Conservation (phyloP, 2,888 invertebrate genomes). For the Heliconius cydno region DNA sequence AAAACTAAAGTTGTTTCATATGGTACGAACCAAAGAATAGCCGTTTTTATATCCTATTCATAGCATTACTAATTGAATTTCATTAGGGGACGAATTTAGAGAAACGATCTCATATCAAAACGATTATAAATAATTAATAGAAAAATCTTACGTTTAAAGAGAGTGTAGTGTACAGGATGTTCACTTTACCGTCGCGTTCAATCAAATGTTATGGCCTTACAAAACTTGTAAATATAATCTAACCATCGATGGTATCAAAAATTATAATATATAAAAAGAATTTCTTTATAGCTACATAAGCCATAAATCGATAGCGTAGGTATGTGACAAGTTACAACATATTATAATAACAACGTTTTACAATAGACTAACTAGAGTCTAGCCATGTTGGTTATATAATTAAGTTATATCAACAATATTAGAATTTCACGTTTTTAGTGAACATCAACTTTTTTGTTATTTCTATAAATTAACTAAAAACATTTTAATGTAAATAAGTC, state of each 20-base stretch:
- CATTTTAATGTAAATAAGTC: background rate
- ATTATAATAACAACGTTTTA: background rate
- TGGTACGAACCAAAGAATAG: no score
- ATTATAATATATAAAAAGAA: background rate
- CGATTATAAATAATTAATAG: no score
- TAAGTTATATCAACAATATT: background rate
- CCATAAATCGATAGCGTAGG: background rate
- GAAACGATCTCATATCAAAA: no score
- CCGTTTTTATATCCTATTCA: no score
- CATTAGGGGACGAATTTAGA: no score
- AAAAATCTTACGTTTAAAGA: no score
- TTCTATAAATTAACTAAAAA: background rate
- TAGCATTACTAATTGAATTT: no score
- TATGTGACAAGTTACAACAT: constrained; percentile 2
- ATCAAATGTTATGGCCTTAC: background rate
- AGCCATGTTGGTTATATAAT: background rate
- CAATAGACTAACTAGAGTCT: background rate
- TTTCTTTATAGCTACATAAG: background rate
- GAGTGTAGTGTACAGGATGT: background rate
- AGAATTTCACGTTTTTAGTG: background rate
- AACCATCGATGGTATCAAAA: background rate
- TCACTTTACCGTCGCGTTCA: background rate
- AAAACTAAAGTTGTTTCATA: no score
- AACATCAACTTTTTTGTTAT: background rate
- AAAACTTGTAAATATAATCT: background rate